These are phyloP conservation scores for Pseudachorutes palmiensis DNA, from an alignment of 1,140 invertebrate species.

Conservation along the genomic window DNA sequence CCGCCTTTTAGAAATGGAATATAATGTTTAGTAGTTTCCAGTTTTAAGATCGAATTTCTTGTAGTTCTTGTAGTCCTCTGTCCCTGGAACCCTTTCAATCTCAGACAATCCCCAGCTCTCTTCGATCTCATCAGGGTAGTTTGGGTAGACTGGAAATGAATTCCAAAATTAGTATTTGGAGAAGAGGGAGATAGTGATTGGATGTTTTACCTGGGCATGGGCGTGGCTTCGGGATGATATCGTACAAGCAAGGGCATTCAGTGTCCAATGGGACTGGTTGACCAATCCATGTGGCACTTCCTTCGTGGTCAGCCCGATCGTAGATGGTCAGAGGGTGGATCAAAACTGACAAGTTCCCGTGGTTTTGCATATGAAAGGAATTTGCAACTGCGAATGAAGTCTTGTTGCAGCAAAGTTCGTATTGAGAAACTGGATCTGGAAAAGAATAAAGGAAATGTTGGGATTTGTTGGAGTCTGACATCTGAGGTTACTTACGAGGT, in stretches of 20 bases:
- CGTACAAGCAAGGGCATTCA: slow-evolving; percentile 21
- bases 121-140: slow-evolving; percentile 24
- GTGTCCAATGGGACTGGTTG: slow-evolving; percentile 19
- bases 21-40: slow-evolving; percentile 7
- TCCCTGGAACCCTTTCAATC: slow-evolving; percentile 23
- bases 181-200: neutral
- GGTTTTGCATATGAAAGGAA: slow-evolving; percentile 30
- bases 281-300: slow-evolving; percentile 23
- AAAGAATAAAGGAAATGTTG: neutral
- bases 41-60: neutral
- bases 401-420: slow-evolving; percentile 30
- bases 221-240: slow-evolving; percentile 21
- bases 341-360: slow-evolving; percentile 31
- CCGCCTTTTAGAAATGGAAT: neutral
- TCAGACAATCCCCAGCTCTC: neutral
- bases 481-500: slow-evolving; percentile 4
- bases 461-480: neutral
- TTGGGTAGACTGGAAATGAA: slow-evolving; percentile 17
- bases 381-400: slow-evolving; percentile 19
- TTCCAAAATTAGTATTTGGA: neutral
- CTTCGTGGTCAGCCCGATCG: slow-evolving; percentile 24
- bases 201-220: slow-evolving; percentile 22
- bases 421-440: slow-evolving; percentile 23
- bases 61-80: slow-evolving; percentile 22
- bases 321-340: slow-evolving; percentile 32